Evolutionary conservation across 1,140 invertebrate genomes (phyloP).

Genomic region (Mya arenaria): DNA sequence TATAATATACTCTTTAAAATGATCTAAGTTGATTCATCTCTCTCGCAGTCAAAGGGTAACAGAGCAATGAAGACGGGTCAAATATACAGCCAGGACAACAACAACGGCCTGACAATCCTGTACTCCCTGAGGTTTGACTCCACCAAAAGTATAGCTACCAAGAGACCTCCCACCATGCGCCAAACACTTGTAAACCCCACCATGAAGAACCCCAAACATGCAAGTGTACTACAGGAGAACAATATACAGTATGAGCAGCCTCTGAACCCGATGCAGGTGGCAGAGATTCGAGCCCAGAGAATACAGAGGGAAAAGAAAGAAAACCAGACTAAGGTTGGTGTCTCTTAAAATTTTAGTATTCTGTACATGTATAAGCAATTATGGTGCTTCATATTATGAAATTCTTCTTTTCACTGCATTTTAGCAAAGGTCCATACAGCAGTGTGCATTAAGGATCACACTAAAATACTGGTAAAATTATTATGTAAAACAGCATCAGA

Average conservation of each 20-base stretch:
- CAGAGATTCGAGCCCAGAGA: constrained; percentile 90
- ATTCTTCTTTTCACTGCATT: no score
- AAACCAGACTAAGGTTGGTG: constrained; percentile 78
- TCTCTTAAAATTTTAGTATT: no score
- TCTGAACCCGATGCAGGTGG: constrained; percentile 91
- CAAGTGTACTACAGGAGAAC: constrained; percentile 90
- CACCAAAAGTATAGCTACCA: constrained; percentile 86
- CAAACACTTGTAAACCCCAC: constrained; percentile 85
- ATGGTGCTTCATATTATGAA: no score
- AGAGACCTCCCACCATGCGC: constrained; percentile 88
- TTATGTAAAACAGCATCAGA: no score
- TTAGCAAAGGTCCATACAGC: no score
- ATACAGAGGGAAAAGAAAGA: constrained; percentile 90
- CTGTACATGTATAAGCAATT: no score
- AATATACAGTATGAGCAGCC: constrained; percentile 94
- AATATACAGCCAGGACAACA: constrained; percentile 91
- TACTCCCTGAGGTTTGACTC: constrained; percentile 90
- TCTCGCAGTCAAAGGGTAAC: constrained; percentile 85
- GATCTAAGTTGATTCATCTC: no score
- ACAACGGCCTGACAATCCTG: constrained; percentile 87
- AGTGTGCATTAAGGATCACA: no score
- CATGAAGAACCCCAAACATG: constrained; percentile 92
- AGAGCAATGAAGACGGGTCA: constrained; percentile 90
- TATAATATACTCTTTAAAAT: no score
- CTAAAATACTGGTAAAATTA: no score